Conservation (phyloP, 2,888 invertebrate species). For the Dolichomitus sp. region DNA sequence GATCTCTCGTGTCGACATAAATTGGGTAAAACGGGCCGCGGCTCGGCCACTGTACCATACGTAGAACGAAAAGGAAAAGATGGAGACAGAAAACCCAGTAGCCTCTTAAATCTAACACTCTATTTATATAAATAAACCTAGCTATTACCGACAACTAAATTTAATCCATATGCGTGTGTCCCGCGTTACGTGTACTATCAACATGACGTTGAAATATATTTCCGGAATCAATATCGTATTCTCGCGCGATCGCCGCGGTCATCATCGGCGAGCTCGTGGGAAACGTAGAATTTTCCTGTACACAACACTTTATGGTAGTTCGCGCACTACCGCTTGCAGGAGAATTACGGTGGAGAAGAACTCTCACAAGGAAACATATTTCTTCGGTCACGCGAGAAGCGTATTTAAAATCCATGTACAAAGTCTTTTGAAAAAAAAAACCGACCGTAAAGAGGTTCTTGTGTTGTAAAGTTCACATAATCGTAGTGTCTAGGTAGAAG, state of each 20-base stretch:
- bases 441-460: conserved; percentile 82
- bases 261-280: conserved; percentile 55
- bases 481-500: conserved; percentile 84
- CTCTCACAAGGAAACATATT: conserved; percentile 67
- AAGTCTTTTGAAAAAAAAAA: conserved; percentile 80
- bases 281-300: conserved; percentile 53
- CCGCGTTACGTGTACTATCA: conserved; percentile 77
- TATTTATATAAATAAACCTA: conserved; percentile 84
- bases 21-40: conserved; percentile 31
- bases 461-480: conserved; percentile 86
- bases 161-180: conserved; percentile 83
- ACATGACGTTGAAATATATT: conserved; percentile 72
- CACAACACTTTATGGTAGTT: conserved; percentile 26
- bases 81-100: conserved; percentile 74
- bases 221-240: conserved; percentile 15
- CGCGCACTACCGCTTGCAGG: conserved; percentile 10
- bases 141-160: conserved; percentile 83
- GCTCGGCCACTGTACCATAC: conserved; percentile 74
- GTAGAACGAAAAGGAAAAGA: conserved; percentile 62
- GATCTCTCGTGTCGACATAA: conserved; percentile 48
- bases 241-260: conserved; percentile 43
- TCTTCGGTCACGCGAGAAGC: conserved; percentile 69
- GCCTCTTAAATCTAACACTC: conserved; percentile 83
- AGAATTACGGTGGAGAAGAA: conserved; percentile 64
- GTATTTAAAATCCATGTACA: conserved; percentile 85